phyloP scores from a whole-genome alignment of 2,888 invertebrate species.

The Enoplolaimus lenunculus region DNA sequence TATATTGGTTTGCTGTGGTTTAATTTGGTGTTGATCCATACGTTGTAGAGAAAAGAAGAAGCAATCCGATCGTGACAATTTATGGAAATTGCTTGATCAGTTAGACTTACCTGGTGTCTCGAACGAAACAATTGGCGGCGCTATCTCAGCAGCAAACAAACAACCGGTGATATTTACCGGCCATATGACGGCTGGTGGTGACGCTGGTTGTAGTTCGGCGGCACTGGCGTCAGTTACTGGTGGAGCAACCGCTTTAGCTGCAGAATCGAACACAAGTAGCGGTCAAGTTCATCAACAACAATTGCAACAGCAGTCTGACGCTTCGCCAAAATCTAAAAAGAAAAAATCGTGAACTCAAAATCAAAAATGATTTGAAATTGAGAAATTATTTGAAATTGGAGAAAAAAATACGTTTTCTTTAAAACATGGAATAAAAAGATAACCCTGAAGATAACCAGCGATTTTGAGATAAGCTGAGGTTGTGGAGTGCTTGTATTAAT shows the following conservation, averaged over 20 bases:
- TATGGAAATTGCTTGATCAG: slow-evolving; percentile 56
- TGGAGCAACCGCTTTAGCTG: neutral
- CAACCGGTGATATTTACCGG: too few relatives aligned
- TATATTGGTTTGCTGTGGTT: neutral
- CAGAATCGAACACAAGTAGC: too few relatives aligned
- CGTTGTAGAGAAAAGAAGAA: slow-evolving; percentile 71
- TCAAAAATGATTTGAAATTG: too few relatives aligned
- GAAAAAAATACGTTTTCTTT: too few relatives aligned
- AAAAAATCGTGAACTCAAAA: slow-evolving; percentile 16
- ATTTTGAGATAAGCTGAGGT: too few relatives aligned
- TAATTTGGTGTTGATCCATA: slow-evolving; percentile 20
- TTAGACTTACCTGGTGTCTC: slow-evolving; percentile 26
- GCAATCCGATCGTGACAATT: slow-evolving; percentile 87
- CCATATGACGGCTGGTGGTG: neutral
- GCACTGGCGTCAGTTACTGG: neutral
- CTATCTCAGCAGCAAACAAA: neutral
- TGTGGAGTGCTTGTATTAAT: too few relatives aligned
- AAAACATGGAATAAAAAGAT: too few relatives aligned
- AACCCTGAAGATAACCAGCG: too few relatives aligned
- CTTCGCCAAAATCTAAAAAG: slow-evolving; percentile 12
- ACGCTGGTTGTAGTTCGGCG: neutral
- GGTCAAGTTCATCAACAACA: too few relatives aligned
- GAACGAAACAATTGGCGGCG: neutral
- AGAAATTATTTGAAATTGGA: too few relatives aligned
- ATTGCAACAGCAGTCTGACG: neutral